These are phyloP conservation scores for Opisthograptis luteolata DNA, from an alignment of 2,888 invertebrate species.

Conservation along the genomic window DNA sequence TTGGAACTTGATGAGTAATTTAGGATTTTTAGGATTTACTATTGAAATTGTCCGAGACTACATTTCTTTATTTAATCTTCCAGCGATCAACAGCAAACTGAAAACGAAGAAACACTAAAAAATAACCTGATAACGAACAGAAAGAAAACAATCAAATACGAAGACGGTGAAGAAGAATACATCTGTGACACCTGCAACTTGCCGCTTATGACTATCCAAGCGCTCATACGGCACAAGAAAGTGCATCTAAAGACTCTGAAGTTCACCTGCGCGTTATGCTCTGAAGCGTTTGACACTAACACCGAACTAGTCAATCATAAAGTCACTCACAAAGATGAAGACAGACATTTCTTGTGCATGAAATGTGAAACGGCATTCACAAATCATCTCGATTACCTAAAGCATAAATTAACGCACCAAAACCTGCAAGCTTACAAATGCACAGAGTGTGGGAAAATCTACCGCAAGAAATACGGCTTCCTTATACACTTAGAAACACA, in stretches of 20 bases:
- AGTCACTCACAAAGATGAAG: conserved; percentile 32
- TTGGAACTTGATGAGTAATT: no score
- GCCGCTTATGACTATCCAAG: conserved; percentile 11
- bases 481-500: conserved; percentile 40
- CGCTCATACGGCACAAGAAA: conserved; percentile 29
- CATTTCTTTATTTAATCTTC: no score
- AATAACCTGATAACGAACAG: background rate
- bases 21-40: no score
- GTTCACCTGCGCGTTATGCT: conserved; percentile 43
- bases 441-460: conserved; percentile 38
- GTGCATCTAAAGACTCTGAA: conserved; percentile 6
- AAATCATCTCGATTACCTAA: conserved; percentile 40
- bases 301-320: conserved; percentile 43
- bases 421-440: conserved; percentile 29
- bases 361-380: conserved; percentile 45
- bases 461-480: conserved; percentile 15
- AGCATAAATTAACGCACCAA: conserved; percentile 39
- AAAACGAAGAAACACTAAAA: background rate
- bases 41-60: no score
- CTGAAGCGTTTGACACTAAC: conserved; percentile 39
- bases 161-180: background rate
- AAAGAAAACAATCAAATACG: background rate
- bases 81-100: background rate
- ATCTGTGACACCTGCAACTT: conserved; percentile 17
- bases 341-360: conserved; percentile 36